Evolutionary conservation across 2,888 invertebrate genomes (phyloP).

Genomic region (Heteromyza rotundicornis): DNA sequence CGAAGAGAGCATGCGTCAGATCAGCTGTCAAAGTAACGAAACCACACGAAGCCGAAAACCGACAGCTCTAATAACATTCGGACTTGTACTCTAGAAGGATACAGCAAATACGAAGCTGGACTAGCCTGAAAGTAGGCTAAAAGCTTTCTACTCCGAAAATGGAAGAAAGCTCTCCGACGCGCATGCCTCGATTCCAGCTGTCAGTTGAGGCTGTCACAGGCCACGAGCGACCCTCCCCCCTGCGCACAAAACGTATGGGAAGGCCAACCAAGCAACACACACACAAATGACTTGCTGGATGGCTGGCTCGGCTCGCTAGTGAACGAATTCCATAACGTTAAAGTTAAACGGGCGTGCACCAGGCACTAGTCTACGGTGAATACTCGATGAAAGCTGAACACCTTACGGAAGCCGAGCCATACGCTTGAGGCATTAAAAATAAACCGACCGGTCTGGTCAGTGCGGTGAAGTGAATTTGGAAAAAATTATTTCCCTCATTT

Average conservation of each 20-base stretch:
- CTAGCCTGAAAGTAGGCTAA: too few relatives aligned
- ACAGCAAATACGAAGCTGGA: not conserved
- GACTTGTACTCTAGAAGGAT: too few relatives aligned
- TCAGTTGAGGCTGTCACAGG: constrained; percentile 3
- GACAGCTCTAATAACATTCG: too few relatives aligned
- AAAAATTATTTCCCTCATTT: not conserved
- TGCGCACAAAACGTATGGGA: constrained; percentile 13
- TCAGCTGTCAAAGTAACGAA: constrained; percentile 7
- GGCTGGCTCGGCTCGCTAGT: constrained; percentile 1
- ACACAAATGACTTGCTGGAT: too few relatives aligned
- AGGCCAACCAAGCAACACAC: too few relatives aligned
- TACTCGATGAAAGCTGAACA: constrained; percentile 54
- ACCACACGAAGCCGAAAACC: too few relatives aligned
- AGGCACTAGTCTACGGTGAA: constrained; percentile 51
- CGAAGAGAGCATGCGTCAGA: not conserved
- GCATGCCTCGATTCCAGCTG: constrained; percentile 33
- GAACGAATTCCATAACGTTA: constrained; percentile 29
- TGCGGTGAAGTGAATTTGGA: too few relatives aligned
- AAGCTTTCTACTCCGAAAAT: too few relatives aligned
- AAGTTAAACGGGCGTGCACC: constrained; percentile 38
- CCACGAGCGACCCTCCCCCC: constrained; percentile 12
- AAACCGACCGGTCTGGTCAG: not conserved
- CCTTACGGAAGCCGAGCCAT: constrained; percentile 35
- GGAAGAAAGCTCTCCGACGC: too few relatives aligned
- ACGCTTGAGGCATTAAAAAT: not conserved